Conservation (phyloP, 2,888 invertebrate species). For the Cataglyphis cursor region DNA sequence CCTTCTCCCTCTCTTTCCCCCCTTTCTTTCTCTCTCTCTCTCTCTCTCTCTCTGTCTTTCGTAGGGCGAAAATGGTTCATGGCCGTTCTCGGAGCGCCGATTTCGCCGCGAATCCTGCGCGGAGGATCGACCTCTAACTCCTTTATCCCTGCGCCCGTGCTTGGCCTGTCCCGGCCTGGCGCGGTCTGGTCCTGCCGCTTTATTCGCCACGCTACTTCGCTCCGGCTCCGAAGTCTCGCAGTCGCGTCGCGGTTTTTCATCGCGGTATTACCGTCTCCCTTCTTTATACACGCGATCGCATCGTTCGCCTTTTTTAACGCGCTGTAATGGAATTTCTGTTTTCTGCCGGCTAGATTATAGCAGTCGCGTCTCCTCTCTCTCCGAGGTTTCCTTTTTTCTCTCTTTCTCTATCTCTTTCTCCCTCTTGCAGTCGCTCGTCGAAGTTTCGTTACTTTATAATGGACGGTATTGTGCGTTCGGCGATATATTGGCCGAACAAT, state of each 20-base stretch:
- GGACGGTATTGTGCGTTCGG: slow-evolving; percentile 22
- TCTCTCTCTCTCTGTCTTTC: slow-evolving; percentile 62
- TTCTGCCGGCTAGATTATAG: slow-evolving; percentile 52
- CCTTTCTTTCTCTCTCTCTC: neutral
- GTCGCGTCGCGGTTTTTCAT: slow-evolving; percentile 53
- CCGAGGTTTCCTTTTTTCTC: neutral
- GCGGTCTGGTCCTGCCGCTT: slow-evolving; percentile 29
- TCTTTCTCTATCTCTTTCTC: neutral
- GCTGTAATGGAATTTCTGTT: slow-evolving; percentile 56
- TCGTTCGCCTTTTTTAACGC: slow-evolving; percentile 50
- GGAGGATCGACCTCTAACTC: slow-evolving; percentile 70
- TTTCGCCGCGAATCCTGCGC: slow-evolving; percentile 75
- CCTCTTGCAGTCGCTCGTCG: neutral
- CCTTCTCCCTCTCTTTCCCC: slow-evolving; percentile 56
- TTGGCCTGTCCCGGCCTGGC: neutral
- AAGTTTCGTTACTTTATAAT: slow-evolving; percentile 48
- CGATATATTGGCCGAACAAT: slow-evolving; percentile 38
- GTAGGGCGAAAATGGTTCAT: slow-evolving; percentile 84
- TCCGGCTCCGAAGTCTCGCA: slow-evolving; percentile 39
- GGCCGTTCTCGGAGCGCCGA: slow-evolving; percentile 81
- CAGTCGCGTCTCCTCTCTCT: neutral
- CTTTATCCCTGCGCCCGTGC: slow-evolving; percentile 32
- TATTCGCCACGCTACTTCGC: slow-evolving; percentile 52
- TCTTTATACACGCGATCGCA: slow-evolving; percentile 53
- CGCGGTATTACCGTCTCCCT: slow-evolving; percentile 46